These are phyloP conservation scores for Pampusana beccarii DNA, from an alignment of 2,113 vertebrate genomes.

Conservation along the genomic window DNA sequence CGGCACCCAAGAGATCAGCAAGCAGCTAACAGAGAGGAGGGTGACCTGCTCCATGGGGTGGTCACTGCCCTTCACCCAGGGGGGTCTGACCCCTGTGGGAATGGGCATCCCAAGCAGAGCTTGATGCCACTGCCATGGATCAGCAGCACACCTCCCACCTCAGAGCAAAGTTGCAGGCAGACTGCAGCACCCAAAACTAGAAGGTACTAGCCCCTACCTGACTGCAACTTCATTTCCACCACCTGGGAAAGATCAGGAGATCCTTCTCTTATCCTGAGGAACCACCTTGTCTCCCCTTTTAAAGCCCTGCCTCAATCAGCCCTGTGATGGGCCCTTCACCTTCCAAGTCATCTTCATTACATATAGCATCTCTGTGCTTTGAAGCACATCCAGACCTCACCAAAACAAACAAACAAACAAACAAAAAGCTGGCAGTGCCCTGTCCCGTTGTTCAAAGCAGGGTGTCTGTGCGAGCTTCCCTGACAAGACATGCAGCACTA, in stretches of 20 bases:
- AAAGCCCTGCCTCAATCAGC: background rate
- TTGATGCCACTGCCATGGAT: background rate
- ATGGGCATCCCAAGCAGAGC: background rate
- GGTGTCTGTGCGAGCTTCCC: background rate
- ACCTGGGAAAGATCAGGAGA: background rate
- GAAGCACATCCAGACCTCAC: background rate
- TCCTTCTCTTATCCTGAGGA: background rate
- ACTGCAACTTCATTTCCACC: background rate
- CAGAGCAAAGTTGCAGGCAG: background rate
- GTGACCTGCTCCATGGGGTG: background rate
- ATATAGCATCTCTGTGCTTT: background rate
- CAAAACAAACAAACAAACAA: too few species aligned
- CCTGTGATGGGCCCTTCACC: background rate
- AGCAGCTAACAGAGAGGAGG: too few species aligned
- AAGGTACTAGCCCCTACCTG: background rate
- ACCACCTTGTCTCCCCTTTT: background rate
- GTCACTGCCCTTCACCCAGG: background rate
- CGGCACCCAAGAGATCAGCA: too few species aligned
- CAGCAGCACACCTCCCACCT: background rate
- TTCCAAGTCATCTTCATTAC: background rate
- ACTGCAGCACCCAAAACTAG: background rate
- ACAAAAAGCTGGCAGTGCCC: background rate
- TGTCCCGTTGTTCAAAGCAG: background rate
- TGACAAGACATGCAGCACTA: background rate
- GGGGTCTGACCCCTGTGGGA: background rate